Evolutionary conservation across 2,797 vertebrate species (phyloP), one percentile per base, ranked within the genome.

Genomic region (Sebastes goodei): DNA sequence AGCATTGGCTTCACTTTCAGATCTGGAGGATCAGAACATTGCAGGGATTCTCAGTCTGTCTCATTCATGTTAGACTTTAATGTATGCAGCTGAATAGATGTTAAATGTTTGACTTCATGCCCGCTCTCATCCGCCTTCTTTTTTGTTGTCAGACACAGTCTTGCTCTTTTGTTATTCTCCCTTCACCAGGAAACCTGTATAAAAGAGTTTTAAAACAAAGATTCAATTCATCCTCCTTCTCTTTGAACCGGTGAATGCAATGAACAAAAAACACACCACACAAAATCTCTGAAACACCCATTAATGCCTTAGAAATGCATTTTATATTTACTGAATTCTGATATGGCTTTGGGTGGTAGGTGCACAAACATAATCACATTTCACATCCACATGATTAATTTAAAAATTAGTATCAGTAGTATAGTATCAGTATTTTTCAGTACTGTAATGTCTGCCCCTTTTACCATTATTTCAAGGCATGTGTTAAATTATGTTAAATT

Each of bases 101-200:
- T 77, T 71, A 74, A 63, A 74, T 69, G 73, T 74, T 81, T 79
- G 72, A 78, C 87, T 85, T 83, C 33, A 20, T 73, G 59, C 63
- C 71, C 71, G 59, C 66, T 82, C 62, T 85, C 74, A 61, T 79
- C 65, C 55, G 46, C 60, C 70, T 75, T 56, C 65, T 32, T 84
- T 76, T 80, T 29, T 76, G 33, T 80, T 81, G 80, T 85, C 49
- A 42, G 29, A 76, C 56, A 38, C 64, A 65, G 27, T 62, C 80
- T 77, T 68, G 62, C 76, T 78, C 60, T 77, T 87, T 87, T 88
- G 71, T 91, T 91, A 87, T 74, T 63, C 57, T 78, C 53, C 78
- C 29, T 67, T 78, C 35, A 21, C 60, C 29, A 12, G 30, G 17
- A 62, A 71, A 73, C 32, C 33, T 64, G 52, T 29, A 65, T 35